Evolutionary conservation across 2,113 vertebrate genomes (phyloP).

Genomic region (Sturnus vulgaris): DNA sequence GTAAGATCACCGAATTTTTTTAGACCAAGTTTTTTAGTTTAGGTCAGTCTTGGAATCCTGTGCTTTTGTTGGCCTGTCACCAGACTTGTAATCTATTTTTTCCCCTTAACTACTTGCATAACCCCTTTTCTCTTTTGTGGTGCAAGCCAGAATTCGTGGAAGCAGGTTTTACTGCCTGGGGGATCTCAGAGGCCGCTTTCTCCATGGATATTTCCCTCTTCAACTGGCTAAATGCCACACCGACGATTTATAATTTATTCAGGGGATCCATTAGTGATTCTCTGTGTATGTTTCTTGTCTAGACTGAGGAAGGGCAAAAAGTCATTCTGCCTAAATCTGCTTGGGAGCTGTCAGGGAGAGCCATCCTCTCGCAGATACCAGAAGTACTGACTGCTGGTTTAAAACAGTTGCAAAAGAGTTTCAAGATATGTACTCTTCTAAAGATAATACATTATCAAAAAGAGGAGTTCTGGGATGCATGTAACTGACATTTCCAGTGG

Average conservation of each 20-base stretch:
- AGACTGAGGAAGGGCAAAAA: slow-evolving; percentile 74
- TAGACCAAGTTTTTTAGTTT: not conserved
- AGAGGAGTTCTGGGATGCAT: slow-evolving; percentile 68
- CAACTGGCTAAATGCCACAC: not conserved
- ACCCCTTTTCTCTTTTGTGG: slow-evolving; percentile 10
- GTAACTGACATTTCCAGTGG: slow-evolving; percentile 53
- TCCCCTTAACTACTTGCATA: not conserved
- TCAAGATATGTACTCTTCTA: slow-evolving; percentile 51
- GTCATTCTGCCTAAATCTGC: not conserved
- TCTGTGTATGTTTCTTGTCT: slow-evolving; percentile 32
- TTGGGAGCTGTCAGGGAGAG: slow-evolving; percentile 34
- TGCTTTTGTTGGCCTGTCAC: slow-evolving; percentile 55
- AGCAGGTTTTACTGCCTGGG: not conserved
- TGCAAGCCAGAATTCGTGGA: slow-evolving; percentile 13
- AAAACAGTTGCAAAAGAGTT: slow-evolving; percentile 61
- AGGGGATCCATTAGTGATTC: not conserved
- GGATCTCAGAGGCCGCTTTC: not conserved
- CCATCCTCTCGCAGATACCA: slow-evolving; percentile 54
- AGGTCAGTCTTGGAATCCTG: slow-evolving; percentile 8
- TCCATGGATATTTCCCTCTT: not conserved
- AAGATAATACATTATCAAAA: slow-evolving; percentile 47
- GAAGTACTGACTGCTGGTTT: slow-evolving; percentile 46
- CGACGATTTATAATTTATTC: not conserved
- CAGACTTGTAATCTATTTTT: not conserved
- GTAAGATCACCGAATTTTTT: slow-evolving; percentile 12